Evolutionary conservation across 2,888 invertebrate species (phyloP), one percentile per base, ranked within the genome.

Genomic region (Fabriciana adippe): DNA sequence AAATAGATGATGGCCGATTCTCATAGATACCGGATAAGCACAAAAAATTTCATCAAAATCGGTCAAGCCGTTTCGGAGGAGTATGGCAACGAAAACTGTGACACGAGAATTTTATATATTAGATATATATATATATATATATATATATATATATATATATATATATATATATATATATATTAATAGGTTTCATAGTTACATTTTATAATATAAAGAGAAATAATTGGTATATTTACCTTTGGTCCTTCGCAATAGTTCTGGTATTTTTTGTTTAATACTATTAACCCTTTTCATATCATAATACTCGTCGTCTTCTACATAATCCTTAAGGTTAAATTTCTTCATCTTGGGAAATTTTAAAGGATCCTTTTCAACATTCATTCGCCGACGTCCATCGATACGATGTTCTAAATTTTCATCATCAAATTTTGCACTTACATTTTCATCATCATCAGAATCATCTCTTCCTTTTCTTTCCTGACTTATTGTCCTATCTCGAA

Each of bases 261-360:
- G 86, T 47, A 87, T 71, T 73, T 83, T 86, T 41, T 78, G 81
- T 73, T 85, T 87, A n/a, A 87, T 81, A 48, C 74, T 81, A 53
- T 82, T 77, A 5, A 86, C 80, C 55, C 88, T 81, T 72, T 83
- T 85, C 86, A 87, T 86, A 66, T 88, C 89, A 65, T 85, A 86
- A 74, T 88, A 91, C 48, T 88, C 85, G 4, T 79, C 78, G 71
- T 89, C 87, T 48, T 86, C 82, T 50, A 60, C 68, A 47, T 67
- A 69, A 11, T 55, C 50, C 31, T 69, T 71, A 26, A 59, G 57
- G 47, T 59, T 55, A 3, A 55, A 16, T 57, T 62, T 67, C 14
- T 48, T 56, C 6, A 48, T 55, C 6, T 62, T 66, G 18, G 66
- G 66, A 11, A 54, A 6, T 2, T 60, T 15, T 21, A 26, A 35